phyloP scores from a whole-genome alignment of 2,888 invertebrate genomes.

The Aelia acuminata region DNA sequence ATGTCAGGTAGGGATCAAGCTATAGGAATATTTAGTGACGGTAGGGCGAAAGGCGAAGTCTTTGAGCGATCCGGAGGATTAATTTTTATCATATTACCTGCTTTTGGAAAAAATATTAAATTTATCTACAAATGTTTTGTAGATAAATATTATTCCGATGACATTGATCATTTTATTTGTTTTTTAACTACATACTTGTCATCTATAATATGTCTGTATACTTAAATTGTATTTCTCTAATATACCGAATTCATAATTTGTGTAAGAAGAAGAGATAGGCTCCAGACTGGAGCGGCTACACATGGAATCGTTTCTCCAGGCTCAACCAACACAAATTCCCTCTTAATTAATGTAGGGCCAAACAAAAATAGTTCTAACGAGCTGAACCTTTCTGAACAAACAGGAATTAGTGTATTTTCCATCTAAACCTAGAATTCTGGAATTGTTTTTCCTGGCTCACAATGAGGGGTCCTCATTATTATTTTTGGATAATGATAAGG shows the following conservation, averaged over 20 bases:
- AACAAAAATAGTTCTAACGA: constrained; percentile 48
- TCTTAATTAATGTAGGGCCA: constrained; percentile 43
- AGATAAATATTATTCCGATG: too few relatives aligned
- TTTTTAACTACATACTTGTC: too few relatives aligned
- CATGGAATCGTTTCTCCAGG: constrained; percentile 25
- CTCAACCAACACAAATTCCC: constrained; percentile 23
- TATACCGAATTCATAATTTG: neutral
- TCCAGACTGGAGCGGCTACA: neutral
- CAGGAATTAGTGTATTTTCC: constrained; percentile 43
- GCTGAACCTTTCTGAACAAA: constrained; percentile 40
- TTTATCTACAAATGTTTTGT: too few relatives aligned
- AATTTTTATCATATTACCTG: too few relatives aligned
- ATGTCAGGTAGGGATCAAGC: too few relatives aligned
- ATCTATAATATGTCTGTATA: neutral
- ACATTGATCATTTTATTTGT: too few relatives aligned
- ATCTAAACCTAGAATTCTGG: constrained; percentile 5
- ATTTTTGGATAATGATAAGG: neutral
- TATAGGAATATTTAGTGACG: too few relatives aligned
- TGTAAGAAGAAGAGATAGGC: neutral
- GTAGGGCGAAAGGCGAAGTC: too few relatives aligned
- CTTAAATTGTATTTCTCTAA: neutral
- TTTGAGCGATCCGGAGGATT: too few relatives aligned
- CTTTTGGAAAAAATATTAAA: too few relatives aligned
- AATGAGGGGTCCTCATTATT: neutral
- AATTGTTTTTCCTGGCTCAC: constrained; percentile 16